Base-by-base conservation (phyloP, 1,140 invertebrate genomes). In the Schlechtendalia chinensis region DNA sequence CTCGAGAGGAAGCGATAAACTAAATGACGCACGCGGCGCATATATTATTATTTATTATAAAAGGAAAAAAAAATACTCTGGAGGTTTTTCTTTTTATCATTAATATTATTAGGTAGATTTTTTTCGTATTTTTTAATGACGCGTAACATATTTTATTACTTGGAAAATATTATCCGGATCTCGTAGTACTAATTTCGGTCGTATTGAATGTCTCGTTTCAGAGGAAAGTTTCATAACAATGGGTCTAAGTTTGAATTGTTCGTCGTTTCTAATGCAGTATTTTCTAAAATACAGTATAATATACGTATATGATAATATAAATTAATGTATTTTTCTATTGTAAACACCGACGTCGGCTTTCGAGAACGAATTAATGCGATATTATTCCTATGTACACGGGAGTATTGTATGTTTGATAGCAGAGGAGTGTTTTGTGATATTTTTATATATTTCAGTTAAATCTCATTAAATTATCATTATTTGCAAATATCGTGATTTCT, bases 141-240 rank as follows among this genome's bases (percentile, higher is more conserved):
- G 4, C n/a, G n/a, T 77, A 59, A 77, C 32, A 27, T 45, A 29
- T 79, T 63, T 61, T 61, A 63, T 79, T 79, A 79, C 75, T 24
- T 63, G 22, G 24, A 79, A 79, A 61, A 63, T 61, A 79, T 63
- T 63, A 50, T 79, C 12, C 4, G 12, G 45, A 17, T 79, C 75
- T 61, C 75, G 58, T 50, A 79, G 11, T 6, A 63, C 32, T 27
- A 79, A 79, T 39, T 63, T 63, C 5, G 75, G 75, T 14, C 27
- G 58, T 47, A 79, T 61, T 5, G 75, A 79, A 61, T 79, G 75
- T 50, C 58, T 79, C 17, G 75, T 79, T 79, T 79, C 75, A 0
- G 75, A 79, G 14, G 17, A 54, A 63, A 79, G 32, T 17, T 79
- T 14, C 5, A 79, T 58, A 27, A 47, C 5, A 27, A 39, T 5